Percentiles rank a stretch among this genome's conserved stretches.
Evolutionary conservation across 2,113 vertebrate species (phyloP).

Genomic region (Ardeotis arabs): DNA sequence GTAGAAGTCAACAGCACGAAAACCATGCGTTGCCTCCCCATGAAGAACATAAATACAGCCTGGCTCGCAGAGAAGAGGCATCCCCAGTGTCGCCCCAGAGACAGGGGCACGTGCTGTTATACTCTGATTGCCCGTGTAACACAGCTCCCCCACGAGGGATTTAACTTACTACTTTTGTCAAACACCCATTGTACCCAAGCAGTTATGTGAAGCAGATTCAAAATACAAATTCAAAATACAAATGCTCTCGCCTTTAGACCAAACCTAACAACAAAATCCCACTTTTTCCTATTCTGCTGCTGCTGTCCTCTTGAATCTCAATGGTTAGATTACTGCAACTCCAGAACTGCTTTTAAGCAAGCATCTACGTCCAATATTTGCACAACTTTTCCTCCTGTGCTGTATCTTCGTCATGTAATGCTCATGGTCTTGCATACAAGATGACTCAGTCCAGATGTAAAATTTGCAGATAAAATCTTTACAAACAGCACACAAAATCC

Average conservation of each 20-base stretch:
- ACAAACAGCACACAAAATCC: background rate
- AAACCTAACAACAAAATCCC: background rate
- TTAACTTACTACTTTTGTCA: background rate
- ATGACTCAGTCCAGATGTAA: background rate
- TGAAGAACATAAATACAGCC: background rate
- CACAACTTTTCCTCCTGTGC: background rate
- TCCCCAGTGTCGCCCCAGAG: background rate
- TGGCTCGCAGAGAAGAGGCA: background rate
- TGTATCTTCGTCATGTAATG: background rate
- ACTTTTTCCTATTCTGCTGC: background rate
- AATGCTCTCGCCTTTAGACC: background rate
- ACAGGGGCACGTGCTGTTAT: background rate
- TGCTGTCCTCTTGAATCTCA: background rate
- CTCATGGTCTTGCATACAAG: background rate
- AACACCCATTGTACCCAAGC: background rate
- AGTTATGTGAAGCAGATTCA: background rate
- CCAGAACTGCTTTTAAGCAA: background rate
- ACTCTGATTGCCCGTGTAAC: background rate
- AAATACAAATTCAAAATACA: background rate
- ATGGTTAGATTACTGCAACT: background rate
- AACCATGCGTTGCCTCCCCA: accelerated
- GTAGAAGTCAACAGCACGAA: background rate
- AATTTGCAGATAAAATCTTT: background rate
- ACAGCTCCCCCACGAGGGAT: background rate
- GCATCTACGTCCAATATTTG: too few species aligned